Evolutionary conservation across 2,888 invertebrate genomes (phyloP), one percentile per base, ranked within the genome.

Genomic region (Elmis aenea): DNA sequence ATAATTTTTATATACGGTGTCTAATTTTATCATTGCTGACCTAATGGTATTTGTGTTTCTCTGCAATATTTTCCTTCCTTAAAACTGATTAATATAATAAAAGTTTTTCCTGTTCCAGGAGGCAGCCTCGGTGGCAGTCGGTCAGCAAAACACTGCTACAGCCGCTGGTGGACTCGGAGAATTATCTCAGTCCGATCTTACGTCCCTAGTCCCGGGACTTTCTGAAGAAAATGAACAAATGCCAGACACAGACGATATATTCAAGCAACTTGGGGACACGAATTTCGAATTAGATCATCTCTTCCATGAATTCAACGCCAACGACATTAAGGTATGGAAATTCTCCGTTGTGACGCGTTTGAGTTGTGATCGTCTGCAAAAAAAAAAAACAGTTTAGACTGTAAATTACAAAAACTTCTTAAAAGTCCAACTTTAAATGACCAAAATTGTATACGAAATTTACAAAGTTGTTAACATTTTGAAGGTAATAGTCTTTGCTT

Each of bases 211-310:
- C 25, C 76, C 80, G 15, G 81, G 80, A 22, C 67, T 81, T 33
- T 74, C 77, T 13, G 73, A 72, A 46, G 75, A 72, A 22, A 31
- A 43, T 5, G 50, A 45, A 32, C 53, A 54, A 26, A 53, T 54
- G 48, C 44, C 45, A 2, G 85, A 85, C 59, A 81, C 83, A 29
- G 87, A 86, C 49, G 87, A 88, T 54, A 79, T 88, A 42, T 80
- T 88, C 57, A 85, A 85, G 54, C 86, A 87, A 63, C 71, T 88
- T 24, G 84, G 84, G 18, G 90, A 90, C 56, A 83, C 86, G 33
- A 83, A 86, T 40, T 90, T 91, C 59, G 90, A 91, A 65, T 79
- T 92, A 52, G 91, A 92, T 59, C 85, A 82, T 51, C 79, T 87
- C 59, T 77, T 87, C 54, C 82, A 84, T 41, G 86, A 87, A 64